Percentiles rank a stretch among this genome's conserved stretches.
These are phyloP conservation scores for Timandra comae DNA, from an alignment of 2,888 invertebrate species.

Conservation along the genomic window DNA sequence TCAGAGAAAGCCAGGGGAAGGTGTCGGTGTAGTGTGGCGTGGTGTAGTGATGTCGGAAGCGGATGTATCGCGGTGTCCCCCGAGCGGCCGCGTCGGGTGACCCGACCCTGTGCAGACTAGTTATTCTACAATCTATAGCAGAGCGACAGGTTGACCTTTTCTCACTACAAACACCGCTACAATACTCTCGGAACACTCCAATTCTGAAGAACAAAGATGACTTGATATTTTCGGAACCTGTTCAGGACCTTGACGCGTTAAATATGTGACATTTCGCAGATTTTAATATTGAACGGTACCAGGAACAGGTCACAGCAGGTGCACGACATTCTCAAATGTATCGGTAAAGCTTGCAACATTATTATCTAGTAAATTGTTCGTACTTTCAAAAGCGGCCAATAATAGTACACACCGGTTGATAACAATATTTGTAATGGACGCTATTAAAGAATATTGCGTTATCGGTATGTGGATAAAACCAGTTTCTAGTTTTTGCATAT, in stretches of 20 bases:
- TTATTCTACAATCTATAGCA: constrained; percentile 58
- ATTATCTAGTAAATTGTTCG: no score
- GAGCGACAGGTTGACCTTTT: constrained; percentile 56
- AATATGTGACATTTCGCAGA: constrained; percentile 45
- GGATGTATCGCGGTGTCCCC: constrained; percentile 50
- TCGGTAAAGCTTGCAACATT: no score
- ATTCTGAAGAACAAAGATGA: neutral
- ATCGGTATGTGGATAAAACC: no score
- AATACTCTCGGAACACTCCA: constrained; percentile 14
- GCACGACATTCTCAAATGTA: no score
- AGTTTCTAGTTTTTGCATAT: no score
- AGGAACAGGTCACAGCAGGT: no score
- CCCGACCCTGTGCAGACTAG: constrained; percentile 58
- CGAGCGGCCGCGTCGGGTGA: no score
- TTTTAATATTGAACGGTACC: constrained; percentile 13
- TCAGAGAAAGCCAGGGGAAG: constrained; percentile 56
- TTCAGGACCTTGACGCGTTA: constrained; percentile 30
- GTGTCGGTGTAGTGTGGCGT: constrained; percentile 15
- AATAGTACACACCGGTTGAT: constrained; percentile 26
- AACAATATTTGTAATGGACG: no score
- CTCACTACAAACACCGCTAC: constrained; percentile 7
- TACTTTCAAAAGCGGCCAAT: no score
- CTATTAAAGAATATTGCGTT: no score
- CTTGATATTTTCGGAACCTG: no score
- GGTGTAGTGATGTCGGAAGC: constrained; percentile 47